Conservation (phyloP, 2,888 invertebrate species). For the Rotaria macrura region DNA sequence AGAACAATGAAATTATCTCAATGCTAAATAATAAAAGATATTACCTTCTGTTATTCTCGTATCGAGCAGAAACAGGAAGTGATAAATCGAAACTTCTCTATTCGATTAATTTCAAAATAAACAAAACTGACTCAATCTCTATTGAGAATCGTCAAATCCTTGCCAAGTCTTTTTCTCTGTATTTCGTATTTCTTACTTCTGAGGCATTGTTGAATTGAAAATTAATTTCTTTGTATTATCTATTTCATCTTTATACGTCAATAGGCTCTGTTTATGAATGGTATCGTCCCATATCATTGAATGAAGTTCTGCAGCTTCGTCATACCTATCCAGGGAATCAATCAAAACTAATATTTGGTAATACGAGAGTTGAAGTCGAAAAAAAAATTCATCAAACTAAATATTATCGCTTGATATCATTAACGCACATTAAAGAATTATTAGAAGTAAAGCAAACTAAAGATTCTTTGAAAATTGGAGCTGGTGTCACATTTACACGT, state of each 20-base stretch:
- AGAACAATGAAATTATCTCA: too few relatives aligned
- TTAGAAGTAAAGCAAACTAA: constrained; percentile 54
- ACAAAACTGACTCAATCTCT: too few relatives aligned
- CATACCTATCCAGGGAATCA: constrained; percentile 47
- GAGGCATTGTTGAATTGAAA: too few relatives aligned
- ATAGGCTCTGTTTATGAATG: constrained; percentile 61
- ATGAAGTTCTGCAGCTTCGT: constrained; percentile 63
- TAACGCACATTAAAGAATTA: constrained; percentile 62
- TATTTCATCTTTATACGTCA: background rate
- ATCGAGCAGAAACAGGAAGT: too few relatives aligned
- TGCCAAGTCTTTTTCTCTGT: too few relatives aligned
- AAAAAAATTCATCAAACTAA: constrained; percentile 71
- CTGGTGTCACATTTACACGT: constrained; percentile 65
- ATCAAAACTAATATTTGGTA: constrained; percentile 63
- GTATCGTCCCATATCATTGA: constrained; percentile 65
- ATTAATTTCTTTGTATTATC: too few relatives aligned
- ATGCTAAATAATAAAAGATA: too few relatives aligned
- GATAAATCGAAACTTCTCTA: too few relatives aligned
- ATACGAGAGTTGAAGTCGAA: constrained; percentile 80
- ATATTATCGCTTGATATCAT: constrained; percentile 69
- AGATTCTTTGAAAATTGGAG: constrained; percentile 63
- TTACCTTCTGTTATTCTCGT: too few relatives aligned
- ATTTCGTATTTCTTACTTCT: too few relatives aligned
- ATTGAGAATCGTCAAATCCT: too few relatives aligned
- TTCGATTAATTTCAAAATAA: too few relatives aligned